Conservation (phyloP, 2,797 vertebrate species). For the Eurystomus glaucurus region DNA sequence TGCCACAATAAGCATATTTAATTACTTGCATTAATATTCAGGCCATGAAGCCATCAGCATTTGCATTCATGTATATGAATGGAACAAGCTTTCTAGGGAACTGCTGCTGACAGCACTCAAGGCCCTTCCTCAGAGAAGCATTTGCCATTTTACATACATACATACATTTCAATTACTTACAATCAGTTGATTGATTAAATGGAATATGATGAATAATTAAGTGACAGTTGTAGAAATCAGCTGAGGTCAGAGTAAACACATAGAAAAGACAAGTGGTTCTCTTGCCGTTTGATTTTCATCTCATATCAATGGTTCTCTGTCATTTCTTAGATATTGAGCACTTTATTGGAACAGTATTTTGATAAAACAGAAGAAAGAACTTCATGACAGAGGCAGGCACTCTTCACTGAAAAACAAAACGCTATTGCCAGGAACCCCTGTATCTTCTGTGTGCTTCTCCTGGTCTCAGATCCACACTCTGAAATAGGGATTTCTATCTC, state of each 20-base stretch:
- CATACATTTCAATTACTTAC: neutral
- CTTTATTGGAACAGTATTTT: neutral
- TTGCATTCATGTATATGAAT: neutral
- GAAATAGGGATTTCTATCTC: neutral
- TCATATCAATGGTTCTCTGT: neutral
- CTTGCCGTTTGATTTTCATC: neutral
- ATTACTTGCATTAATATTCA: conserved; percentile 41
- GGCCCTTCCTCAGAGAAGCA: neutral
- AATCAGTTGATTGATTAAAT: neutral
- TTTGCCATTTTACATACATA: neutral
- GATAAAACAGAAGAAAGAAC: neutral
- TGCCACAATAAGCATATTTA: neutral
- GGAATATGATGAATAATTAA: neutral
- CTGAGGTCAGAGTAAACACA: neutral
- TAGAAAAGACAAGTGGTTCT: neutral
- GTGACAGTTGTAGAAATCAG: conserved; percentile 9
- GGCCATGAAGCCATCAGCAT: neutral
- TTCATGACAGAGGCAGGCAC: neutral
- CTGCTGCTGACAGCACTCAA: neutral
- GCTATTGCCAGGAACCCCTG: neutral
- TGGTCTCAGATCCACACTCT: neutral
- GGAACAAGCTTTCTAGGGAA: neutral
- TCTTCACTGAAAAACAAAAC: neutral
- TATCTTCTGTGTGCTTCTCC: neutral
- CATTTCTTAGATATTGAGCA: neutral